Evolutionary conservation across 2,888 invertebrate genomes (phyloP), one percentile per base, ranked within the genome.

Genomic region (Diachrysia chrysitis): DNA sequence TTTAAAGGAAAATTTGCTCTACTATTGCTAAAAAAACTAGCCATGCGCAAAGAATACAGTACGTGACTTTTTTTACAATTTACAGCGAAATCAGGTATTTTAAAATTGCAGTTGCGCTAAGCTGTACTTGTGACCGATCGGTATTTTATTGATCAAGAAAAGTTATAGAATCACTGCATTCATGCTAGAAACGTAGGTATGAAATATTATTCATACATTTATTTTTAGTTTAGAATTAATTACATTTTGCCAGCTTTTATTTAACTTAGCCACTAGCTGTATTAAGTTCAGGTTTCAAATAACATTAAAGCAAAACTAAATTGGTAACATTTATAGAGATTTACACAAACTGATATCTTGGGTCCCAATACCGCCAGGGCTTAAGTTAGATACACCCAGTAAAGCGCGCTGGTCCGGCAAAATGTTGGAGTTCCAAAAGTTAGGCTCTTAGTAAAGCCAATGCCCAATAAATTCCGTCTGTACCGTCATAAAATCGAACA

Each of bases 401-500:
- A n/a, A 48, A 57, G 14, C 32, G 12, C 51, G 12, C 21, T 53
- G 37, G 12, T 35, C 32, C 48, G 16, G 62, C 17, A 55, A 56
- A 65, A 37, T 23, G 19, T 16, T 16, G n/a, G n/a, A 58, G 21
- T 54, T 55, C 9, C 23, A 55, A 66, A 66, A 66, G 25, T 64
- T 66, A 64, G 37, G 42, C 57, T 59, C 32, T 65, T 57, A 55
- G 55, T 51, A 61, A 63, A 69, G 51, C 59, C 63, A 64, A 60
- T 62, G 58, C 76, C 66, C 58, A 76, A 71, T 76, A 77, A 73
- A 75, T 72, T 64, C 19, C 56, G 54, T 56, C 25, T 29, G 65
- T 69, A 72, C 57, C 42, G 58, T 73, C 75, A 76, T 81, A 83
- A 81, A 85, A 82, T 81, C 73, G 73, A 81, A 79, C 67, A 67